Evolutionary conservation across 2,797 vertebrate genomes (phyloP), one percentile per base, ranked within the genome.

Genomic region (Gallinago stenura): DNA sequence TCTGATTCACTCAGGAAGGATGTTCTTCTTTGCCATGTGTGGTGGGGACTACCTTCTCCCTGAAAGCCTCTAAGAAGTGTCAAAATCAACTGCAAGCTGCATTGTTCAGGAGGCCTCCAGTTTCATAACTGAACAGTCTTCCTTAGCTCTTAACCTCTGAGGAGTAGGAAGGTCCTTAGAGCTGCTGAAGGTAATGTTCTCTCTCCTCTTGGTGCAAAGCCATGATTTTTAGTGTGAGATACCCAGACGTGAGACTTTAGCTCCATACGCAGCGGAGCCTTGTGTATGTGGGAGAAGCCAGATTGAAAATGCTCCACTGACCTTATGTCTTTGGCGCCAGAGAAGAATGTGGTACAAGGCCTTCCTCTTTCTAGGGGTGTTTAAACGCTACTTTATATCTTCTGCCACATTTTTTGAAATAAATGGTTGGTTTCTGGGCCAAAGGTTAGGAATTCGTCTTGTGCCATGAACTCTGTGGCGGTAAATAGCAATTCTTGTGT

Each of bases 151-250:
- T 94, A 87, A 81, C 43, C 28, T 82, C 31, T 93, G 48, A 90
- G 83, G 86, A 95, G 51, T 61, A 41, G 37, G 62, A 89, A 73
- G 25, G 39, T 82, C 39, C 37, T 95, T 95, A 90, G 78, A 45
- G 19, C 48, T 83, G 70, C 61, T 73, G 54, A 82, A 95, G 91
- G 90, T 93, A 90, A 82, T n/a, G 41, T 56, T 86, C n/a, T 76
- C 28, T 89, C 76, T 95, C 43, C 35, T 89, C 37, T 58, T 69
- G 54, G 26, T 45, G 58, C 68, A 54, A 51, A 95, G 73, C 33
- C 39, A 8, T 0, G 0, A 9, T 69, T 43, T 82, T 53, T 56
- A 66, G 25, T 90, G 20, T 62, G 66, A 56, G 26, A 11, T 5
- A 25, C 4, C 43, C 70, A 88, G 62, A 24, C 6, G 0, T 7